Evolutionary conservation across 2,888 invertebrate species (phyloP), one percentile per base, ranked within the genome.

Genomic region (Stegophylla sp.): DNA sequence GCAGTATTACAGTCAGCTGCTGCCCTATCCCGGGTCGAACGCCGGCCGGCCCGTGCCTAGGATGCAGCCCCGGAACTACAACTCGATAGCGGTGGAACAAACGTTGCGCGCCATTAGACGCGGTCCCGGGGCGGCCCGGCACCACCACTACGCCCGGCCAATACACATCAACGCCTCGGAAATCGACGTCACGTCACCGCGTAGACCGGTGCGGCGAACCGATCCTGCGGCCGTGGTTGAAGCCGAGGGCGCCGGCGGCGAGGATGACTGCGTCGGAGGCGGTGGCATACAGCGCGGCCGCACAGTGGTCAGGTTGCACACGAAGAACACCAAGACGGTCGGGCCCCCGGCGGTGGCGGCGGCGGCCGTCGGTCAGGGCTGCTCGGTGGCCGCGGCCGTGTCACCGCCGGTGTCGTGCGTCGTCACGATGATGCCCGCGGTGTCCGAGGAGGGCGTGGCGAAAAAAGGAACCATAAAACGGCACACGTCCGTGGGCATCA

Each of bases 131-230:
- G 74, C 66, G 9, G 4, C 26, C 7, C 0, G 59, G 74, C 5
- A 66, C 71, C 69, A 71, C 4, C 69, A 79, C 15, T 71, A 71
- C 26, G n/a, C 79, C 1, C 90, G 92, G 75, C 93, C 93, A 1
- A 91, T 92, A 72, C 90, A 91, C 84, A 93, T 94, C 83, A 93
- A 94, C 86, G 94, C 94, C 3, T 93, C 93, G 45, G 93, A 94
- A 85, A 95, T 95, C 84, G 94, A 95, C 86, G 94, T 95, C 0
- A 83, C 84, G 82, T 82, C 82, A 51, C 82, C 84, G 45, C 84
- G 82, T 85, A 83, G 84, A 67, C 76, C 79, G 12, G 20, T 26
- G 13, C 69, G 23, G 12, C 45, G 20, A 3, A 41, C 45, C 75
- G 17, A 10, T 3, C 34, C 53, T 26, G 9, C 9, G 9, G 7